Percentiles rank a stretch among this genome's conserved stretches.
Evolutionary conservation across 1,140 invertebrate genomes (phyloP).

Genomic region (Caenorhabditis brenneri): DNA sequence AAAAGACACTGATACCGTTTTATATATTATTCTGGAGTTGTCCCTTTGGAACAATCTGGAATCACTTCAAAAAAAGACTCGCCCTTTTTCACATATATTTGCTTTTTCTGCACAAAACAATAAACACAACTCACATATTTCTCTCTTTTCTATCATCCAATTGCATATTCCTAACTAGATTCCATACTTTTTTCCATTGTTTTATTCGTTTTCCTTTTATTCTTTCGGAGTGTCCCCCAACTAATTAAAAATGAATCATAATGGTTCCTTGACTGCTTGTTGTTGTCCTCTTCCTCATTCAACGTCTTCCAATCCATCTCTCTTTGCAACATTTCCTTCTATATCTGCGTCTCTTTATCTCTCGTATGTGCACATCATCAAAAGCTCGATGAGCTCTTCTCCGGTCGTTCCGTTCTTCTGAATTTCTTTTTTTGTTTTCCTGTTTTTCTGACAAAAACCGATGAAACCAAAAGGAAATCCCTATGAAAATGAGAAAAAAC

Average conservation of each 20-base stretch:
- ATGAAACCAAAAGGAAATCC: too few relatives aligned
- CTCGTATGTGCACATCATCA: conserved; percentile 5
- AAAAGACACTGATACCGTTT: too few relatives aligned
- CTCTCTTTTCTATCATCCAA: not conserved
- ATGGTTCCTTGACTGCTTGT: conserved; percentile 27
- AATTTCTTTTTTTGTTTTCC: not conserved
- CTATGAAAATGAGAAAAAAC: too few relatives aligned
- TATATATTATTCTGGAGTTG: too few relatives aligned
- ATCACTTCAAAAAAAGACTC: not conserved
- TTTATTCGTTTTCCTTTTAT: not conserved
- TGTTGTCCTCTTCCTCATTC: not conserved
- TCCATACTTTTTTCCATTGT: not conserved
- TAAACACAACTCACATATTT: not conserved
- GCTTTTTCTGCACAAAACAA: not conserved
- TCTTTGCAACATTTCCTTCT: conserved; percentile 1
- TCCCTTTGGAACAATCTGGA: too few relatives aligned
- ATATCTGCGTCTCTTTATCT: conserved; percentile 7
- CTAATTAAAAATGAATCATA: conserved; percentile 33
- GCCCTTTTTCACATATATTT: not conserved
- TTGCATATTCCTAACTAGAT: too few relatives aligned
- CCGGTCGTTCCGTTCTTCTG: conserved; percentile 5
- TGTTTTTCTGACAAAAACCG: not conserved
- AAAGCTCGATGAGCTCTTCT: conserved; percentile 3
- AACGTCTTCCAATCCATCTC: not conserved
- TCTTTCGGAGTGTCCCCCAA: not conserved